phyloP scores from a whole-genome alignment of 2,113 vertebrate genomes.

The Odobenus rosmarus region DNA sequence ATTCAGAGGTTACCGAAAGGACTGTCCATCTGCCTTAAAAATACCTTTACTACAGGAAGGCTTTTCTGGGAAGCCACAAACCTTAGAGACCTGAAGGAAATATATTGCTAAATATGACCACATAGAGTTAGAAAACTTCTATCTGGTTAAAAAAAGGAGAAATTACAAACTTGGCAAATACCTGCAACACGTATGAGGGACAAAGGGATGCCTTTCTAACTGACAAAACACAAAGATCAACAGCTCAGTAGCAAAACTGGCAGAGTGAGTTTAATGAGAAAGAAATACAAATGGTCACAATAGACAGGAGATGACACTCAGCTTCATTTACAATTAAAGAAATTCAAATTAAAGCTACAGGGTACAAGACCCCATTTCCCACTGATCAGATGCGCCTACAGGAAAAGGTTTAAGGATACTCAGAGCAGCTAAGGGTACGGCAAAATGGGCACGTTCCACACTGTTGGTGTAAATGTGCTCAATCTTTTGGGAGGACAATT shows the following conservation, averaged over 20 bases:
- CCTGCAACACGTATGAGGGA: not conserved
- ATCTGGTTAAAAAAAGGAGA: not conserved
- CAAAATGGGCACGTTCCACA: not conserved
- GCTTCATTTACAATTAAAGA: not conserved
- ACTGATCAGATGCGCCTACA: not conserved
- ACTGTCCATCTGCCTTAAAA: not conserved
- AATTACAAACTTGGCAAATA: not conserved
- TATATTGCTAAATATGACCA: slow-evolving; percentile 1
- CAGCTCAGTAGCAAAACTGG: not conserved
- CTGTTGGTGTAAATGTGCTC: not conserved
- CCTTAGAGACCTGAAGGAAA: not conserved
- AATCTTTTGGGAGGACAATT: not conserved
- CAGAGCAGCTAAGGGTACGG: not conserved
- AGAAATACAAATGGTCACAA: slow-evolving; percentile 30
- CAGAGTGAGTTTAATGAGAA: not conserved
- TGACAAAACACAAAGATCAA: not conserved
- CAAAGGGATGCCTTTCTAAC: slow-evolving; percentile 5
- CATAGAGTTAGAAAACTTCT: slow-evolving; percentile 16
- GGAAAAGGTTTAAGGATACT: not conserved
- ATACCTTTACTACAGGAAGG: not conserved
- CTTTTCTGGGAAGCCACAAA: not conserved
- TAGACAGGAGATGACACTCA: not conserved
- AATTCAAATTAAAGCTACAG: slow-evolving; percentile 37
- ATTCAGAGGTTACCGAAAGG: not conserved
- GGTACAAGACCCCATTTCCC: not conserved